Percentiles rank a stretch among this genome's conserved stretches.
phyloP scores from a whole-genome alignment of 2,113 vertebrate species.

The Notarius lentiginosus region DNA sequence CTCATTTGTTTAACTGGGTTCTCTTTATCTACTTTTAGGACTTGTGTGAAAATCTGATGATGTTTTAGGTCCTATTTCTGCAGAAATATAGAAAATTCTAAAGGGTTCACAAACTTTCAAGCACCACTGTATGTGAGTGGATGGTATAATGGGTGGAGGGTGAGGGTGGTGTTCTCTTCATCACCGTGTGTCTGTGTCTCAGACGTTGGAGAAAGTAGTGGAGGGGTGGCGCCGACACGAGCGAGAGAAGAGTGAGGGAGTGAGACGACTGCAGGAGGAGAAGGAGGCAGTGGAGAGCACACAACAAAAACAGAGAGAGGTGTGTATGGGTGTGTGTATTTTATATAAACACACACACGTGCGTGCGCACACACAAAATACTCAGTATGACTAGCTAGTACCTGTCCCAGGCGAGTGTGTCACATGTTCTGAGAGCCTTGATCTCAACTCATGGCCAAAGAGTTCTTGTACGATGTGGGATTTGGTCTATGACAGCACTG shows the following conservation, averaged over 20 bases:
- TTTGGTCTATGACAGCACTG: no score
- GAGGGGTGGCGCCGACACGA: constrained; percentile 78
- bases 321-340: constrained; percentile 22
- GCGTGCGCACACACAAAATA: neutral
- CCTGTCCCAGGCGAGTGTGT: no score
- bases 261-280: constrained; percentile 67
- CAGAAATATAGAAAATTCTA: no score
- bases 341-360: neutral
- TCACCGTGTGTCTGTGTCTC: neutral
- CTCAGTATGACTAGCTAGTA: neutral
- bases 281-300: constrained; percentile 63
- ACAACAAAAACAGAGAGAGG: constrained; percentile 69
- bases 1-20: no score
- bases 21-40: no score
- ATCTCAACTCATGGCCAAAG: no score
- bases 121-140: no score
- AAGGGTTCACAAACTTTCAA: no score
- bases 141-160: neutral
- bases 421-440: no score
- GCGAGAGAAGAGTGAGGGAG: constrained; percentile 63
- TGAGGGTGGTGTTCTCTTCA: neutral
- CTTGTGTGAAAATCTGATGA: no score
- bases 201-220: constrained; percentile 77
- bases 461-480: no score
- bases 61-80: no score